Percentiles rank a stretch among this genome's conserved stretches.
Evolutionary conservation across 2,113 vertebrate genomes (phyloP).

Genomic region (Megaceryle maxima): DNA sequence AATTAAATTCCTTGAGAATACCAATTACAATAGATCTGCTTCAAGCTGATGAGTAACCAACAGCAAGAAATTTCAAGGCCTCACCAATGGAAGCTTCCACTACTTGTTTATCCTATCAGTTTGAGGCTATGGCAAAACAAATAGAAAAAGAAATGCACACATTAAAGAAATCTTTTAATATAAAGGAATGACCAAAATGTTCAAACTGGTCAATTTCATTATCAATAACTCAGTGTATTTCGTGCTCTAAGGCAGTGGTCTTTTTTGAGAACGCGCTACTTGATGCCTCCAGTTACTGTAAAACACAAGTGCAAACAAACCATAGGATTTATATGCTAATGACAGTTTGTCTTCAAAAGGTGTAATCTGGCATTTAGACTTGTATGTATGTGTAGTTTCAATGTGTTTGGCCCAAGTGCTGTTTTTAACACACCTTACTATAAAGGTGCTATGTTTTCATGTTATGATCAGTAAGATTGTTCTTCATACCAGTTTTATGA

Average conservation of each 20-base stretch:
- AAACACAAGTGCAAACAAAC: not conserved
- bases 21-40: fast-evolving
- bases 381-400: not conserved
- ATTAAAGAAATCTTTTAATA: not conserved
- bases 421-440: not conserved
- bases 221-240: not conserved
- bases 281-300: not conserved
- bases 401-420: fast-evolving
- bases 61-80: not conserved
- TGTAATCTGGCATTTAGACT: not conserved
- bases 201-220: not conserved
- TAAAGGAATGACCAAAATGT: not conserved
- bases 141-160: not conserved
- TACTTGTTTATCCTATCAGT: not conserved
- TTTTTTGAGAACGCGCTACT: not conserved
- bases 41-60: not conserved
- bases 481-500: not conserved
- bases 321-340: not conserved
- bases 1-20: not conserved
- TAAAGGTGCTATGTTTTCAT: not conserved
- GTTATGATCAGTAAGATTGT: not conserved
- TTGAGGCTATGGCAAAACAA: not conserved
- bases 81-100: not conserved
- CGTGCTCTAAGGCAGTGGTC: not conserved
- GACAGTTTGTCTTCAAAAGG: not conserved